Base-by-base conservation (phyloP, 2,888 invertebrate species). In the Idaea dimidiata region DNA sequence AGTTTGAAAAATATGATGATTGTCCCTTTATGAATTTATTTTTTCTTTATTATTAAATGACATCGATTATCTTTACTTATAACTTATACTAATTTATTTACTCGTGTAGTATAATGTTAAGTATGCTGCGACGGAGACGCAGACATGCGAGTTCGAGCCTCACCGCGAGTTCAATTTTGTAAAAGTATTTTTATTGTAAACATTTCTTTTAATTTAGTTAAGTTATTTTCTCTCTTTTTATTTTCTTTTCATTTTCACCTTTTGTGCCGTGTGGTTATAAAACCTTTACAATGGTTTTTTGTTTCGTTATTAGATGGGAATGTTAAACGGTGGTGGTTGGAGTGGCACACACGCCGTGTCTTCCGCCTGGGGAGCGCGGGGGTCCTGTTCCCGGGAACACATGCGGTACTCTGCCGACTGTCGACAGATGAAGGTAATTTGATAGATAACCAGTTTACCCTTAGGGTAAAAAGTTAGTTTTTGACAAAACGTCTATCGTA, bases 391-490 rank as follows among this genome's bases (percentile, higher is more conserved):
- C 58, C 83, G 89, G 64, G 88, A 90, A 63, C 82, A 83, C 62
- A 79, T 87, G 81, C 88, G 89, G 59, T 91, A 91, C 70, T 74
- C 86, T 67, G 63, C 83, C 54, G 90, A 91, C 65, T 91, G 84
- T 70, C 84, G 89, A 59, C 79, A 88, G 62, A 74, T 86, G 65
- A 91, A 92, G 89, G 91, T 90, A 73, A 33, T 53, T 24, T 16
- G 24, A n/a, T 57, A 17, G 6, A 1, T 54, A 57, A 31, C 0
- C 16, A 31, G 17, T 6, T 0, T 17, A 54, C 16, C 32, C 14
- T 16, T 31, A 54, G 32, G n/a, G 0, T 17, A 32, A 24, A 32
- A 0, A 54, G 10, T 32, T 59, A 3, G 18, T 17, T 43, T 6
- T 16, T 17, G 53, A 59, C 17, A 2, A 8, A 32, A 16, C 8